Evolutionary conservation across 1,140 invertebrate species (phyloP).

Genomic region (Drosophila erecta): DNA sequence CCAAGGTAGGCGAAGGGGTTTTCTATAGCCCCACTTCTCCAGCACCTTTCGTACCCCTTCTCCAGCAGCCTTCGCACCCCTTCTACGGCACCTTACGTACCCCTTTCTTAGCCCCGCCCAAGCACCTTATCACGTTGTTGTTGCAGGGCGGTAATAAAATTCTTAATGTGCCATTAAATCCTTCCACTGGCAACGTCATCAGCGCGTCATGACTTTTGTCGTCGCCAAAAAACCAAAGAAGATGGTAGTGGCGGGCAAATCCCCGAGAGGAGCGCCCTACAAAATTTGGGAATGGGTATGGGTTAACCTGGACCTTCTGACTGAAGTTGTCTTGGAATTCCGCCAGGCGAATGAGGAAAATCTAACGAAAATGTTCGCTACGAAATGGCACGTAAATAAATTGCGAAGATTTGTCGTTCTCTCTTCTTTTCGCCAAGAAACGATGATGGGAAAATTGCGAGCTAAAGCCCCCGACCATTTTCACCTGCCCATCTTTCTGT

Average conservation of each 20-base stretch:
- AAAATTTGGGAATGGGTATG: neutral
- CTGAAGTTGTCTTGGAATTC: constrained; percentile 71
- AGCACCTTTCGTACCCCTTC: neutral
- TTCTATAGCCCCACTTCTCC: constrained; percentile 1
- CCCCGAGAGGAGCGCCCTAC: neutral
- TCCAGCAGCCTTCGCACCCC: neutral
- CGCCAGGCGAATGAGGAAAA: constrained; percentile 74
- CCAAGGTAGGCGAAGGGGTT: constrained; percentile 54
- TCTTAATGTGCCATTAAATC: constrained; percentile 83
- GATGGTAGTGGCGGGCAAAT: constrained; percentile 3
- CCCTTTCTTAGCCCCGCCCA: neutral
- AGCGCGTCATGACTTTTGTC: constrained; percentile 80
- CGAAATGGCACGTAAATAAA: constrained; percentile 83
- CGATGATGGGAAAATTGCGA: neutral
- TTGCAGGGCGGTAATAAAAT: constrained; percentile 77
- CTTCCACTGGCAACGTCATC: constrained; percentile 81
- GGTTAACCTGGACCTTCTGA: constrained; percentile 16
- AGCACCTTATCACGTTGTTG: constrained; percentile 16
- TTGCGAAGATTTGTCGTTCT: constrained; percentile 81
- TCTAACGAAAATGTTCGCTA: constrained; percentile 79
- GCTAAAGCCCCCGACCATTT: neutral
- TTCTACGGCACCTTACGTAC: too few species aligned
- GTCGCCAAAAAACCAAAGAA: constrained; percentile 52
- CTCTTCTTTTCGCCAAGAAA: constrained; percentile 7
- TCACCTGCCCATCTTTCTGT: constrained; percentile 57